phyloP scores from a whole-genome alignment of 2,888 invertebrate genomes.

The Diaperis boleti region DNA sequence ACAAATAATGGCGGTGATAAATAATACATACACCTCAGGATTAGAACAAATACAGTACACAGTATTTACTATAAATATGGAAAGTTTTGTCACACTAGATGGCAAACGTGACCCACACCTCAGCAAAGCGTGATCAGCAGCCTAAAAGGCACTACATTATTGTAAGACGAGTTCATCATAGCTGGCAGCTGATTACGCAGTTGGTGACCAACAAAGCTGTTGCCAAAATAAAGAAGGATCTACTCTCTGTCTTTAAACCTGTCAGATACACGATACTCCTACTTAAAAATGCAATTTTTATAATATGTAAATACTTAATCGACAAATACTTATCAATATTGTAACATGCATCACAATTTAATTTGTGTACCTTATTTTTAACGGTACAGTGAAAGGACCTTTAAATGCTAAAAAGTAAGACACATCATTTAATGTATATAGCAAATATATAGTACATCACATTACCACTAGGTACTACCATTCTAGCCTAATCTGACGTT shows the following conservation, averaged over 20 bases:
- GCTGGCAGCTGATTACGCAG: constrained; percentile 66
- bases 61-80: constrained; percentile 63
- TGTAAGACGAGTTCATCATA: constrained; percentile 58
- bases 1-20: constrained; percentile 78
- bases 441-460: constrained; percentile 59
- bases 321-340: constrained; percentile 54
- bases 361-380: constrained; percentile 50
- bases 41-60: constrained; percentile 69
- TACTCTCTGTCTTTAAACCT: constrained; percentile 51
- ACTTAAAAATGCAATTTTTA: constrained; percentile 64
- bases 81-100: constrained; percentile 59
- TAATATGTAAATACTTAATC: constrained; percentile 48
- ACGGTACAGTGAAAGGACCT: constrained; percentile 54
- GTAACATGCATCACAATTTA: constrained; percentile 62
- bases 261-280: constrained; percentile 58
- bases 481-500: constrained; percentile 50
- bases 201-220: constrained; percentile 50
- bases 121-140: constrained; percentile 66
- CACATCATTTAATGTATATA: constrained; percentile 59
- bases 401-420: constrained; percentile 64
- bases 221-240: constrained; percentile 50
- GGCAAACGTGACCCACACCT: constrained; percentile 65
- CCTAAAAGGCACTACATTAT: constrained; percentile 67
- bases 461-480: constrained; percentile 54
- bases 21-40: constrained; percentile 70